Base-by-base conservation (phyloP, 1,140 invertebrate genomes). In the Aethina tumida region DNA sequence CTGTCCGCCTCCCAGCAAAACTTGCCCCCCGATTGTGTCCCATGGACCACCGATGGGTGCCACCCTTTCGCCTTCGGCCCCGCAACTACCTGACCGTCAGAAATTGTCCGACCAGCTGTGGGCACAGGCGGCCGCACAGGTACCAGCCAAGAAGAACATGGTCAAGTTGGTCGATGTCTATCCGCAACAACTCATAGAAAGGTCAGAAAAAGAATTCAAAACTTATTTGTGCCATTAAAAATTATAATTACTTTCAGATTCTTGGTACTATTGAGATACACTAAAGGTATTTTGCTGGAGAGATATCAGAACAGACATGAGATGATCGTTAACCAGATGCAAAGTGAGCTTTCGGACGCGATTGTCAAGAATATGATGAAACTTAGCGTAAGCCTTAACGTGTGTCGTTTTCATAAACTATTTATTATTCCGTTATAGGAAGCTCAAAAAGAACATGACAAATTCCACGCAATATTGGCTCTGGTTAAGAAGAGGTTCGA, bases 101-200 rank as follows among this genome's bases (percentile, higher is more conserved):
- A n/a, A n/a, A n/a, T n/a, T n/a, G n/a, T n/a, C n/a, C n/a, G n/a
- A n/a, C n/a, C n/a, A n/a, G n/a, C 58, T 60, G 58, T 62, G 60
- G 60, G 48, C 57, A 31, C 54, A 58, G 32, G 54, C 48, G 3
- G 58, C 60, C 8, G 53, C 56, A 26, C 50, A 52, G 40, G 43
- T 43, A 17, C 58, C 60, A 0, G 39, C 20, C 5, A 54, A 45
- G 29, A 49, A 47, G 28, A 28, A 49, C 13, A 45, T 62, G 30
- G 45, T 46, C 4, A 20, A n/a, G 14, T 29, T 62, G 14, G 33
- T 47, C 16, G 38, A 44, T 5, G 41, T 5, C 9, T 62, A 62
- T 45, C 58, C 60, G 3, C 20, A 47, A 9, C 39, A 47, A 26
- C 20, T 60, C 8, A 45, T 59, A 3, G 42, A 59, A 35, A 54